These are phyloP conservation scores for Lacerta viridis DNA, from an alignment of 2,797 vertebrate species.

Conservation along the genomic window DNA sequence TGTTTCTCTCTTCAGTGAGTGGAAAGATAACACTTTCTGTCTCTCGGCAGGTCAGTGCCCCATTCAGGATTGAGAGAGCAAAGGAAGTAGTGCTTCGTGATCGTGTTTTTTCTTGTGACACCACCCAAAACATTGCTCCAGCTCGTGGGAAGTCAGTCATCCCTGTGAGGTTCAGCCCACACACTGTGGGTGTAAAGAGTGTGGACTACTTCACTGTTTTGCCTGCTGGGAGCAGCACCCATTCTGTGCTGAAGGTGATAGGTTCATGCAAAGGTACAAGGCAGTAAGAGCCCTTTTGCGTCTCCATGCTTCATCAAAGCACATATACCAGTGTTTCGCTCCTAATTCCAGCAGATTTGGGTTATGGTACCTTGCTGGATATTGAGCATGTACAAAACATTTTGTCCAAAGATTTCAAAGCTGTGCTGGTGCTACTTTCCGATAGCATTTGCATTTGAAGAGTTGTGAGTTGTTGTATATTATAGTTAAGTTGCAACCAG, in stretches of 20 bases:
- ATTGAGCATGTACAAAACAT: neutral
- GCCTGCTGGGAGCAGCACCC: constrained; percentile 79
- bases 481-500: neutral
- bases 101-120: constrained; percentile 84
- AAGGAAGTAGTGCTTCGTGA: constrained; percentile 71
- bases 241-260: constrained; percentile 85
- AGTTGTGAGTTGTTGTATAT: neutral
- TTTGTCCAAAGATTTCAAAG: neutral
- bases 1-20: no score
- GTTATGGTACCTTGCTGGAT: neutral
- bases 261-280: constrained; percentile 88
- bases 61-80: constrained; percentile 82
- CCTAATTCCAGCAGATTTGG: neutral
- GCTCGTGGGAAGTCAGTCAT: constrained; percentile 81
- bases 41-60: constrained; percentile 84
- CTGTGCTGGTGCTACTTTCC: neutral
- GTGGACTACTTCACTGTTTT: constrained; percentile 87
- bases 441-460: neutral
- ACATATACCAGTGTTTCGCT: neutral
- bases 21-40: neutral
- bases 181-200: constrained; percentile 82
- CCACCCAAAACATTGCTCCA: constrained; percentile 73
- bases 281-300: neutral
- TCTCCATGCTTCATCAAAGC: neutral
- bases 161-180: constrained; percentile 85